Evolutionary conservation across 2,797 vertebrate species (phyloP), one percentile per base, ranked within the genome.

Genomic region (Enteromius trimaculatus): DNA sequence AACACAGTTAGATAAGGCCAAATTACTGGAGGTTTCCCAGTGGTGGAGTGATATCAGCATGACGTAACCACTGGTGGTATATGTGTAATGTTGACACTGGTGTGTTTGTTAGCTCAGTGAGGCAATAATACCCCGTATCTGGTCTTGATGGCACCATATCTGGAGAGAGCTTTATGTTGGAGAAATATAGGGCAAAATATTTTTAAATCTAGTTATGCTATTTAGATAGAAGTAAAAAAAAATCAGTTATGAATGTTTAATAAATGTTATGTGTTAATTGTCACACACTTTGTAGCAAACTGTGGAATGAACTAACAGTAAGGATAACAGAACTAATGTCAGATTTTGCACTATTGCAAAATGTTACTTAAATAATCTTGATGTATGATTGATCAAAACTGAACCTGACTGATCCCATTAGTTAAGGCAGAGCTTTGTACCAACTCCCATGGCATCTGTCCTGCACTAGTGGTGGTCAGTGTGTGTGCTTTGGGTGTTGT

Each of bases 1-100:
- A n/a, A 26, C 65, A 4, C 13, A 2, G 66, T 71, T 60, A 70
- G 75, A 83, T 83, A 78, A 78, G 75, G 51, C 53, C 37, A 13
- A 34, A 69, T 70, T 70, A 51, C 74, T 78, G 75, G 75, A 83
- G 82, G 62, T 83, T 55, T 66, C 75, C 53, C 75, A 78, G 51
- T 78, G 62, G 81, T 68, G 75, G 53, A 34, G 29, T 39, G 72
- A 31, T 65, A 70, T 65, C 44, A 49, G 31, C 23, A 53, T 82
- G 74, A 78, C 11, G 10, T 85, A 78, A 78, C 60, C 34, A 81
- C 37, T 53, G n/a, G 34, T 31, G 47, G 17, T 75, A 74, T 14
- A 3, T 82, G 47, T 53, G 70, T 77, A 70, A 62, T 80, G 70
- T 80, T 82, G 75, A 82, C 75, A 47, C 44, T 78, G 66, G 60